Base-by-base conservation (phyloP, 2,888 invertebrate genomes). In the Pristionchus exspectatus region DNA sequence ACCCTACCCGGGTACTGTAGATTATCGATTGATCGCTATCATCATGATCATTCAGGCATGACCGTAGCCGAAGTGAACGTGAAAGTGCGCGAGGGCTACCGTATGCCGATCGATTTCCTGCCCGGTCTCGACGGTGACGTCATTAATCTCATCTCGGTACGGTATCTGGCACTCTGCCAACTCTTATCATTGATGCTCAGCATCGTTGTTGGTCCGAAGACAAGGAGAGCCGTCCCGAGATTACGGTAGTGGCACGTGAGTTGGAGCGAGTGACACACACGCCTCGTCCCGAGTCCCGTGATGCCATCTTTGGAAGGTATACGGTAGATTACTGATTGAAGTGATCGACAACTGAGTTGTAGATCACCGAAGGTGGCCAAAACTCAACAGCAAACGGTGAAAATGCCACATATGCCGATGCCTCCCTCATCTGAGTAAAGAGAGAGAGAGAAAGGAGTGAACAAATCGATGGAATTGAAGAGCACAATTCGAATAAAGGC, bases 71-170 rank as follows among this genome's bases (percentile, higher is more conserved):
- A 91, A 74, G 90, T 90, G 56, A n/a, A 83, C 38, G 83, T 90
- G 38, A 59, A 90, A 69, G 90, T 91, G 27, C 72, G 81, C 21
- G 88, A 90, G 86, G 89, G 90, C 56, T 91, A 91, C 86, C 91
- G 91, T n/a, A 91, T 91, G 91, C 69, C 88, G 54, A 59, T 84
- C 50, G 44, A 81, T 50, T 14, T 3, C 16, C 16, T 72, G 30
- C 81, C 44, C 27, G 81, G 81, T 50, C 44, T 81, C 81, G 50
- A 44, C 50, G 14, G 3, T 24, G 81, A 81, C 44, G 44, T 81
- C 81, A 50, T 81, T 50, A n/a, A 5, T 16, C 81, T 81, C 81
- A 81, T 81, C 12, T 50, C 50, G 81, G 81, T 81, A n/a, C 72
- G 72, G 33, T 18, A 18, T 33, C 33, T 69, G 69, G 30, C 69